Evolutionary conservation across 37 sponge, comb jelly and placozoan species (phyloP).

Genomic region (Diacarnus erythraeanus): DNA sequence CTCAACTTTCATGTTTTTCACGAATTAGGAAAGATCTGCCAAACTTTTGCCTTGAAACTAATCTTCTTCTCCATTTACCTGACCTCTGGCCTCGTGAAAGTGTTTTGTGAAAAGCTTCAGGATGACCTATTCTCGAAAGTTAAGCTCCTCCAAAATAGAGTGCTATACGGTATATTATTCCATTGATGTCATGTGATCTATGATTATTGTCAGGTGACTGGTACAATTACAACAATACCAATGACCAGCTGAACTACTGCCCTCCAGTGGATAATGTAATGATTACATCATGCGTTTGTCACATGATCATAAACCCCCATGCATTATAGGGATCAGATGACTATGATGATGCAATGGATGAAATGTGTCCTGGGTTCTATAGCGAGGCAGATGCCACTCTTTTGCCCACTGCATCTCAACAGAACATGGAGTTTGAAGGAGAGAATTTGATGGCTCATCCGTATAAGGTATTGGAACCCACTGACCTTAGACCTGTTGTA

Average conservation of each 20-base stretch:
- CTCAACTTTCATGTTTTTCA: too few relatives aligned
- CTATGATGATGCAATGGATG: background rate
- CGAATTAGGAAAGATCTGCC: too few relatives aligned
- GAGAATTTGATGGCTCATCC: constrained; percentile 64
- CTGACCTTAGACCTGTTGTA: too few relatives aligned
- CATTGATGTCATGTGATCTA: background rate
- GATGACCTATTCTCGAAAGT: too few relatives aligned
- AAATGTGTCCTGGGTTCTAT: background rate
- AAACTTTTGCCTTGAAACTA: too few relatives aligned
- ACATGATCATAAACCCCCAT: background rate
- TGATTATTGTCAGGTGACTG: constrained; percentile 35
- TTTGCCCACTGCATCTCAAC: background rate
- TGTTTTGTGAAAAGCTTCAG: too few relatives aligned
- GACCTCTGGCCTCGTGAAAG: too few relatives aligned
- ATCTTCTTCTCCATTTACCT: too few relatives aligned
- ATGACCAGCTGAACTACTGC: constrained; percentile 73
- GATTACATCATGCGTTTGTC: background rate
- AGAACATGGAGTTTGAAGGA: constrained; percentile 12
- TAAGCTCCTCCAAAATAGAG: too few relatives aligned
- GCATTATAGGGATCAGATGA: background rate
- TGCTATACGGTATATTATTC: too few relatives aligned
- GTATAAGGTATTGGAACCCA: constrained; percentile 40
- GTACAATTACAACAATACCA: constrained; percentile 75
- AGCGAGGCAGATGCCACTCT: background rate
- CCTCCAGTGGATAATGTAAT: constrained; percentile 24